Conservation (phyloP, 2,113 vertebrate genomes). For the Bombycilla garrulus region DNA sequence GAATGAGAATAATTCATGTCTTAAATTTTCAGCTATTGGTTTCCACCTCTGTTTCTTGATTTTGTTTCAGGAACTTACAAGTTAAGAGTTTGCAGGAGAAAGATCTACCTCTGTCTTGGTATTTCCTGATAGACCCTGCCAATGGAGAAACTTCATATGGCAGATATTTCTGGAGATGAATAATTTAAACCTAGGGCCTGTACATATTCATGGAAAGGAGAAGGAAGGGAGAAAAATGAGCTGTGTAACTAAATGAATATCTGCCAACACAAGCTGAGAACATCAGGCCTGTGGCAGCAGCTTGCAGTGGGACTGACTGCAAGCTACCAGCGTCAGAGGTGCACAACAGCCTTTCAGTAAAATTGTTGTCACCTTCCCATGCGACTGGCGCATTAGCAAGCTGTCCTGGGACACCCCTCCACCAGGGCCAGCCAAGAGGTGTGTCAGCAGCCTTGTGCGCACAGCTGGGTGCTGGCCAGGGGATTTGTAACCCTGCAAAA, state of each 20-base stretch:
- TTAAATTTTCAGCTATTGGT: neutral
- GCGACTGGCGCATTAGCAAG: neutral
- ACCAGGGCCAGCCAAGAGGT: neutral
- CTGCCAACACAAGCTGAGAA: neutral
- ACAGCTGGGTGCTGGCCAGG: neutral
- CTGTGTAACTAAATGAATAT: neutral
- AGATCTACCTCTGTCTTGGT: neutral
- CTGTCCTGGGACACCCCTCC: neutral
- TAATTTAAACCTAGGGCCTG: neutral
- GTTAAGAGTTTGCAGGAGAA: neutral
- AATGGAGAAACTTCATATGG: neutral
- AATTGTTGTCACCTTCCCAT: neutral
- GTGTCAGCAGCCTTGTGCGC: neutral
- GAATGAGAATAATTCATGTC: neutral
- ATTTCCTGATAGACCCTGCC: neutral
- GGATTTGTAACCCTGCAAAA: fast-evolving
- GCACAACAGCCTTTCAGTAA: neutral
- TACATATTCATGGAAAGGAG: neutral
- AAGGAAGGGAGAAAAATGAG: neutral
- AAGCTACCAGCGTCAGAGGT: neutral
- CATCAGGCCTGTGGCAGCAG: neutral
- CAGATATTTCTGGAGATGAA: neutral
- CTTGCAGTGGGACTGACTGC: neutral
- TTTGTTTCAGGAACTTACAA: neutral
- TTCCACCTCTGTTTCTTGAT: neutral